Evolutionary conservation across 1,140 invertebrate species (phyloP).

Genomic region (Leucophenga varia): DNA sequence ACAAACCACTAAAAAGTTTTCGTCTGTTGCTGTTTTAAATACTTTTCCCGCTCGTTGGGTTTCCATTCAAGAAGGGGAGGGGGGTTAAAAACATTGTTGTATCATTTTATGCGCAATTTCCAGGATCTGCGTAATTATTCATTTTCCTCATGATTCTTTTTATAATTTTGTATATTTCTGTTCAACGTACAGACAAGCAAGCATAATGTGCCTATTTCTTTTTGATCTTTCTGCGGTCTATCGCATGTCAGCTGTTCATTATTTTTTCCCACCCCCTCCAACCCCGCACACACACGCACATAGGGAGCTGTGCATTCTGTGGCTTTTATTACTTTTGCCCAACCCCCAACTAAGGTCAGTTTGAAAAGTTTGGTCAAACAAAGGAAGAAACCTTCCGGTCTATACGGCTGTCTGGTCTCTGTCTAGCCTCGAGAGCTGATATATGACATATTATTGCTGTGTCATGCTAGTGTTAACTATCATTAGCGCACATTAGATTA

Average conservation of each 20-base stretch:
- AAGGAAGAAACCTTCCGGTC: conserved; percentile 1
- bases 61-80: no score
- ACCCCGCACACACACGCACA: no score
- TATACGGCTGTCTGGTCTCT: conserved; percentile 8
- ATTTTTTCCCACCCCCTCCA: conserved; percentile 13
- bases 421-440: no score
- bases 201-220: not conserved
- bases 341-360: conserved; percentile 18
- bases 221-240: not conserved
- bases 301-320: conserved; percentile 18
- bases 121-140: conserved; percentile 11
- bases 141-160: not conserved
- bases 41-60: conserved; percentile 12
- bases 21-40: conserved; percentile 22
- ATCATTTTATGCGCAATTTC: conserved; percentile 12
- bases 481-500: no score
- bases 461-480: no score
- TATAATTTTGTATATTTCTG: not conserved
- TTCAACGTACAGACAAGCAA: no score
- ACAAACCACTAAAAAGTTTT: conserved; percentile 25
- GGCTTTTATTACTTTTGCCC: conserved; percentile 18
- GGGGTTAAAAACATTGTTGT: conserved; percentile 3
- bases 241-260: conserved; percentile 20
- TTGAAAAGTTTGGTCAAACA: conserved; percentile 5
- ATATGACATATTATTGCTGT: no score